Evolutionary conservation across 2,888 invertebrate genomes (phyloP).

Genomic region (Andrena bicolor): DNA sequence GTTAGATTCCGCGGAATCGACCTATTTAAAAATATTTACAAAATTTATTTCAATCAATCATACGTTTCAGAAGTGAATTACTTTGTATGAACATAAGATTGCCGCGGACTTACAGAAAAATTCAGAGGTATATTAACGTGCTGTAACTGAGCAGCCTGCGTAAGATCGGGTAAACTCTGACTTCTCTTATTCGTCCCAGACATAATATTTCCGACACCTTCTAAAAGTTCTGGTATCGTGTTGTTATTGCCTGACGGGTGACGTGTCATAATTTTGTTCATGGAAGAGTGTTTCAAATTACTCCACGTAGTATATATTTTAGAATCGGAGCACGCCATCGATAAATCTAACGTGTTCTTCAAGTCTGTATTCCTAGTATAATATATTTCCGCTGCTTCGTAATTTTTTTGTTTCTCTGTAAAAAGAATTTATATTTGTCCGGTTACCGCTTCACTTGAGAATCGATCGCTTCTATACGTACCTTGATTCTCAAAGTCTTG

Average conservation of each 20-base stretch:
- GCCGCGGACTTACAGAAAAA: conserved; percentile 88
- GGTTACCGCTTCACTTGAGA: conserved; percentile 49
- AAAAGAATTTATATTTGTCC: conserved; percentile 39
- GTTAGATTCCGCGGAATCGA: conserved; percentile 82
- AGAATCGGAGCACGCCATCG: conserved; percentile 95
- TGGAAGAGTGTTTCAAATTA: conserved; percentile 91
- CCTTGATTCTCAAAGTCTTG: conserved; percentile 84
- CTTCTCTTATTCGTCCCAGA: conserved; percentile 86
- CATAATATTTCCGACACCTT: conserved; percentile 72
- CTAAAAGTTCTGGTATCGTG: conserved; percentile 85
- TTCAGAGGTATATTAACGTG: conserved; percentile 85
- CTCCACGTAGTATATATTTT: conserved; percentile 94
- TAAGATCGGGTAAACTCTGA: conserved; percentile 92
- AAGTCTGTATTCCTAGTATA: conserved; percentile 78
- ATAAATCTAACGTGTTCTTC: conserved; percentile 87
- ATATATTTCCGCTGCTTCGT: conserved; percentile 79
- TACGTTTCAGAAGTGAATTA: background rate
- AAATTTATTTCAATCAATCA: background rate
- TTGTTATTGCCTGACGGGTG: conserved; percentile 93
- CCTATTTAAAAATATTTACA: conserved; percentile 66
- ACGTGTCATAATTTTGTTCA: conserved; percentile 85
- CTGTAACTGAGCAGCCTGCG: conserved; percentile 79
- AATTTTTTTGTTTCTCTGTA: conserved; percentile 82
- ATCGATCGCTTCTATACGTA: conserved; percentile 39
- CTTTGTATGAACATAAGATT: background rate